These are phyloP conservation scores for Hemichromis elongatus DNA, from an alignment of 2,113 vertebrate species.

Conservation along the genomic window DNA sequence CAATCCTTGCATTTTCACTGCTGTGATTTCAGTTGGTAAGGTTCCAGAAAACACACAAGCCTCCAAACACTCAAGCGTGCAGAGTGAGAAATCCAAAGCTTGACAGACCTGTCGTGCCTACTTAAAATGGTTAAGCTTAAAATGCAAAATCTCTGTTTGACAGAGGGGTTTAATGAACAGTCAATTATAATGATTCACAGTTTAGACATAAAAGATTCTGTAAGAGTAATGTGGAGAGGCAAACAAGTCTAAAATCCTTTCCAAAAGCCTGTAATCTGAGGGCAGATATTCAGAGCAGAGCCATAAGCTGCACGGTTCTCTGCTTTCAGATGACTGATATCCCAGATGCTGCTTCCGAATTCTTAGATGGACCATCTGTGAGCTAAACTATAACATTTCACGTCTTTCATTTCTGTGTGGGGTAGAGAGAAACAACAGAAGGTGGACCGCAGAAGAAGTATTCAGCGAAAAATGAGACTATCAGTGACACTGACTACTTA, in stretches of 20 bases:
- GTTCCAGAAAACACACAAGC: not conserved
- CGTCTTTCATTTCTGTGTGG: slow-evolving; percentile 36
- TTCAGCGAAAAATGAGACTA: not conserved
- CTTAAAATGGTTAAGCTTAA: not conserved
- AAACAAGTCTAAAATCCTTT: not conserved
- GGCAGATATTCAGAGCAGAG: not conserved
- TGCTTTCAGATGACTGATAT: slow-evolving; percentile 11
- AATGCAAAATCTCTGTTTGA: not conserved
- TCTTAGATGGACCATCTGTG: slow-evolving; percentile 29
- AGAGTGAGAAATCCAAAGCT: not conserved
- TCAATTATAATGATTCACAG: not conserved
- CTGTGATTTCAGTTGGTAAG: not conserved
- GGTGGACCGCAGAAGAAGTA: slow-evolving; percentile 1
- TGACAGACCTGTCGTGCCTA: not conserved
- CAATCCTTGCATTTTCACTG: not conserved
- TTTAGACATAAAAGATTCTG: not conserved
- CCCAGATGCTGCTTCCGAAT: slow-evolving; percentile 33
- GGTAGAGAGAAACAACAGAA: slow-evolving; percentile 4
- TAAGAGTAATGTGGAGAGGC: not conserved
- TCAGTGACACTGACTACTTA: slow-evolving; percentile 2
- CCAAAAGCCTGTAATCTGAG: not conserved
- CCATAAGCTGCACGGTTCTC: not conserved
- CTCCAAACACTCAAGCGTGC: not conserved
- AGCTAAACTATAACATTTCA: slow-evolving; percentile 22
- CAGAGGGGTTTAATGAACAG: not conserved